A percentile compares a stretch with the other conserved stretches of the same genome.
phyloP scores from a whole-genome alignment of 2,888 invertebrate genomes.

The Euzetes globulus region DNA sequence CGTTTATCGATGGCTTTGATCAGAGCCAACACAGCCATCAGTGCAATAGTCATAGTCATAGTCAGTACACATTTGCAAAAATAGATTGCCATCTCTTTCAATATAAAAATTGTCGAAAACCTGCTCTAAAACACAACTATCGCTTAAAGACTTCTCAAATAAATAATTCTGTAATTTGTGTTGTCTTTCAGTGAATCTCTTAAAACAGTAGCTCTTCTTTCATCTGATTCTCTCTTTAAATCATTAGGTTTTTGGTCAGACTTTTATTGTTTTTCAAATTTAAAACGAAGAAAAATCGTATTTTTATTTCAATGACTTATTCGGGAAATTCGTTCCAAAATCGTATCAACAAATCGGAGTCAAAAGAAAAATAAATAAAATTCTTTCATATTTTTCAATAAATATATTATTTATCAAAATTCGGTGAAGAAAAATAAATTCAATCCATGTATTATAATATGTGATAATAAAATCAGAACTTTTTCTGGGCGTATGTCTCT shows the following conservation, averaged over 20 bases:
- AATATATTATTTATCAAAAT: slow-evolving; percentile 20
- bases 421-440: neutral
- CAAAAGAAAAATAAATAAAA: neutral
- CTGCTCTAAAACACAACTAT: slow-evolving; percentile 15
- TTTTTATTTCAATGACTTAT: neutral
- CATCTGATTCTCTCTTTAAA: neutral
- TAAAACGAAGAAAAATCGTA: neutral
- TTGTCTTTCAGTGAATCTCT: slow-evolving; percentile 4
- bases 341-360: slow-evolving; percentile 17
- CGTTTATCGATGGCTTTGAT: neutral
- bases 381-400: neutral
- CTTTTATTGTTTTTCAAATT: neutral
- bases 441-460: neutral
- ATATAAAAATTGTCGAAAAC: neutral
- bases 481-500: neutral
- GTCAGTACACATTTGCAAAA: neutral
- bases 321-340: neutral
- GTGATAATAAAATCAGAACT: neutral
- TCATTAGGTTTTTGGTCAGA: neutral
- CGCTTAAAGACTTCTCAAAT: slow-evolving; percentile 2
- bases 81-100: neutral
- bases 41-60: neutral
- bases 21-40: slow-evolving; percentile 1
- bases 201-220: neutral
- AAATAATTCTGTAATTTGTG: slow-evolving; percentile 17